Percentiles rank a stretch among this genome's conserved stretches.
Evolutionary conservation across 2,888 invertebrate genomes (phyloP).

Genomic region (Andrena marginata): DNA sequence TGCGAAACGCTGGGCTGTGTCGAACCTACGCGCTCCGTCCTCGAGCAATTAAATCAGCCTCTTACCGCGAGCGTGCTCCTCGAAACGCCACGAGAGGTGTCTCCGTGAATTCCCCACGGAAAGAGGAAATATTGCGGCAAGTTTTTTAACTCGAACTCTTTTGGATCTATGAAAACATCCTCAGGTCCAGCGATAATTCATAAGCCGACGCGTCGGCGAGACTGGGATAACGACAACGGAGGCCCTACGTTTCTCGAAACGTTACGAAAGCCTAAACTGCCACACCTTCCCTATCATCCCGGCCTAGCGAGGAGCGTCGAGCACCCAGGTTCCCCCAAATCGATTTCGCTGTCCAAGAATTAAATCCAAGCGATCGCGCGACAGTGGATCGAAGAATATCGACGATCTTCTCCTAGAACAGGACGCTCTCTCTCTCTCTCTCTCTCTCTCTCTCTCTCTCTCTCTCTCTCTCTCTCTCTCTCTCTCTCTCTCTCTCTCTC

Average conservation of each 20-base stretch:
- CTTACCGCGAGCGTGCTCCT: conserved; percentile 6
- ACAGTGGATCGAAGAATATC: conserved; percentile 22
- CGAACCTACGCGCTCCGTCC: conserved; percentile 19
- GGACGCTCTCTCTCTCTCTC: background rate
- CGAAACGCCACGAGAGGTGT: conserved; percentile 12
- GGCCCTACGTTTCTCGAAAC: conserved; percentile 38
- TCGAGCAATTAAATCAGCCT: conserved; percentile 49
- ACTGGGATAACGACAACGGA: conserved; percentile 39
- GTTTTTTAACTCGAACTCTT: conserved; percentile 15
- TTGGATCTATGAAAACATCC: conserved; percentile 36
- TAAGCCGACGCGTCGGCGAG: conserved; percentile 47
- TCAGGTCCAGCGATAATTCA: conserved; percentile 51
- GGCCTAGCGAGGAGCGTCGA: conserved; percentile 35
- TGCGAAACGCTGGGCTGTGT: conserved; percentile 36
- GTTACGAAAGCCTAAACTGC: conserved; percentile 55
- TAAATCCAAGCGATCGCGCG: conserved; percentile 48
- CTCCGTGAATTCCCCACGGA: background rate
- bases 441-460: no score
- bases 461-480: no score
- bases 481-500: no score
- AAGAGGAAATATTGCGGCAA: conserved; percentile 23
- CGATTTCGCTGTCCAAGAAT: conserved; percentile 50
- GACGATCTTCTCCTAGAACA: background rate
- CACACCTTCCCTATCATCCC: conserved; percentile 55
- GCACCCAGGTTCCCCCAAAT: conserved; percentile 27